Conservation (phyloP, 2,888 invertebrate species). For the Onchidella celtica region DNA sequence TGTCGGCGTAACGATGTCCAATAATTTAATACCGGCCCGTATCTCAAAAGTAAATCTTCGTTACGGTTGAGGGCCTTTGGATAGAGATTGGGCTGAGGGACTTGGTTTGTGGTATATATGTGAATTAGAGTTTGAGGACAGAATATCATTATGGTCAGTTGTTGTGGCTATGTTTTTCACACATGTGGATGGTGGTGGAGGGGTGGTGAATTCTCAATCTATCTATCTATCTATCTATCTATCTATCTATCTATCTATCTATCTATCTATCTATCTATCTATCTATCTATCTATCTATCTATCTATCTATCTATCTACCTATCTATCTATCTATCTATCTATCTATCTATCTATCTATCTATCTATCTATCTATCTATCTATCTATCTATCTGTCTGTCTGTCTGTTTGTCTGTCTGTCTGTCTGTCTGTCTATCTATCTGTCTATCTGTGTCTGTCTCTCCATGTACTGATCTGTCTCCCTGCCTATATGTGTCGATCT, state of each 20-base stretch:
- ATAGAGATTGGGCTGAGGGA: too few species aligned
- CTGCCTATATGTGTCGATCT: neutral
- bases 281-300: neutral
- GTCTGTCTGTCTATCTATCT: neutral
- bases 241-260: neutral
- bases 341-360: neutral
- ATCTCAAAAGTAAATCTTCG: neutral
- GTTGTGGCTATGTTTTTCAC: too few species aligned
- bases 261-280: neutral
- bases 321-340: neutral
- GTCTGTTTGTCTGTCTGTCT: neutral
- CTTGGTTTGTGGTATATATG: too few species aligned
- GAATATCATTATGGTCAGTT: too few species aligned
- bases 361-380: neutral
- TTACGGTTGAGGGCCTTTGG: too few species aligned
- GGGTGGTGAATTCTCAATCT: too few species aligned
- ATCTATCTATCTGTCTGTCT: neutral
- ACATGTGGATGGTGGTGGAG: too few species aligned
- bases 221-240: constrained; percentile 5
- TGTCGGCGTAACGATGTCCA: neutral
- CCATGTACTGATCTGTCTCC: neutral
- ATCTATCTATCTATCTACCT: neutral
- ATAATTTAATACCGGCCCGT: neutral
- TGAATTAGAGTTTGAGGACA: too few species aligned
- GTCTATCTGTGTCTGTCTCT: neutral